Evolutionary conservation across 2,113 vertebrate genomes (phyloP).

Genomic region (Todiramphus saurophagus): DNA sequence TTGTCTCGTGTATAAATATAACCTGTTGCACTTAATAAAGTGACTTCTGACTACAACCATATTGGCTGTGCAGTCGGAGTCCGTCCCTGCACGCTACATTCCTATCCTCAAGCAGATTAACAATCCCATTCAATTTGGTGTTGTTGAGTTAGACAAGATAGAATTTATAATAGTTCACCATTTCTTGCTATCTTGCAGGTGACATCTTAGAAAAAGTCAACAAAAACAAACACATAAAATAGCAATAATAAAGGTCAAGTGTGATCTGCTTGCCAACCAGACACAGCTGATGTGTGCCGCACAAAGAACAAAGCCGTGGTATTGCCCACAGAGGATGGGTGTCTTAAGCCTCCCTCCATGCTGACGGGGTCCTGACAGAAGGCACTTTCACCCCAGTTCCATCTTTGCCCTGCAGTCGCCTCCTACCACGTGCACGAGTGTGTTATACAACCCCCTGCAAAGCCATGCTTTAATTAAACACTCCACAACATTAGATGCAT

Average conservation of each 20-base stretch:
- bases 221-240: fast-evolving
- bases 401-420: neutral
- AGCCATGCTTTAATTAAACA: neutral
- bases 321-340: neutral
- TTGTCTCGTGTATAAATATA: no score
- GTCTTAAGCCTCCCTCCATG: neutral
- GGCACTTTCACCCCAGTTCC: neutral
- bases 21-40: no score
- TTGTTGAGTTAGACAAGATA: neutral
- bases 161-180: neutral
- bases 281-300: fast-evolving
- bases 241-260: fast-evolving
- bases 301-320: neutral
- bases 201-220: neutral
- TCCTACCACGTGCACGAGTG: fast-evolving
- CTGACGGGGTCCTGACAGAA: neutral
- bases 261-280: neutral
- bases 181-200: neutral
- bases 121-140: no score
- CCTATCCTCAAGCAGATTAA: no score
- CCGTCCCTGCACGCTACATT: no score
- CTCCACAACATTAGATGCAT: fast-evolving
- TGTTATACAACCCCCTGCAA: no score
- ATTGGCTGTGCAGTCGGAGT: no score
- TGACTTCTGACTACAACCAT: no score